These are phyloP conservation scores for Drosophila subsilvestris DNA, from an alignment of 2,888 invertebrate species.

Conservation along the genomic window DNA sequence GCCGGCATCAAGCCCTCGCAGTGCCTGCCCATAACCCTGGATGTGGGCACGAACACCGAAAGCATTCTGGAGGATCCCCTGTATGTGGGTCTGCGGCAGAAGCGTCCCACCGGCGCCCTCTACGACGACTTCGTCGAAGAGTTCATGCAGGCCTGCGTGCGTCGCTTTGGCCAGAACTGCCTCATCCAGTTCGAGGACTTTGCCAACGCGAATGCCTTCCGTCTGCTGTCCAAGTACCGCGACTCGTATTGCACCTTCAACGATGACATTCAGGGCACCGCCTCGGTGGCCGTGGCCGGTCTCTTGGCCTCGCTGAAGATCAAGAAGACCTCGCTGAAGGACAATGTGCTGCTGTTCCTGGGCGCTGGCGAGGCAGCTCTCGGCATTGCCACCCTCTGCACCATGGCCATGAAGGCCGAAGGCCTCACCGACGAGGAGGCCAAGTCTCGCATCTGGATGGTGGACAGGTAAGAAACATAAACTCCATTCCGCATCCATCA, in stretches of 20 bases:
- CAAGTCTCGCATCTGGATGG: slow-evolving; percentile 94
- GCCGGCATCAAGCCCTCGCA: slow-evolving; percentile 98
- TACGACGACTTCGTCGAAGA: slow-evolving; percentile 98
- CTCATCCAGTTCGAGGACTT: slow-evolving; percentile 99
- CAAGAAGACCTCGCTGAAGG: slow-evolving; percentile 91
- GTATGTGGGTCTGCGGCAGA: slow-evolving; percentile 96
- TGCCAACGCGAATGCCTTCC: slow-evolving; percentile 98
- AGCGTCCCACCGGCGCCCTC: slow-evolving; percentile 90
- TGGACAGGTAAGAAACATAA: slow-evolving; percentile 86
- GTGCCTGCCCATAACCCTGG: slow-evolving; percentile 95
- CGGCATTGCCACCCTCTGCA: slow-evolving; percentile 96
- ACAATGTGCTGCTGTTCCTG: slow-evolving; percentile 95
- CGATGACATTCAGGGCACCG: slow-evolving; percentile 99
- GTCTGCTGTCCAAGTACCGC: slow-evolving; percentile 95
- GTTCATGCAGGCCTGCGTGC: slow-evolving; percentile 96
- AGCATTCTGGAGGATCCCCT: slow-evolving; percentile 94
- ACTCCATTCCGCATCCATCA: no score
- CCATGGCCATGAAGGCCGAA: slow-evolving; percentile 96
- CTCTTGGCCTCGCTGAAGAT: slow-evolving; percentile 93
- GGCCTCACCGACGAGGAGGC: slow-evolving; percentile 92
- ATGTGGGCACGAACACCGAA: slow-evolving; percentile 96
- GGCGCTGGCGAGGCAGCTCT: slow-evolving; percentile 98
- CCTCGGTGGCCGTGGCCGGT: slow-evolving; percentile 97
- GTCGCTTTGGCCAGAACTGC: slow-evolving; percentile 92
- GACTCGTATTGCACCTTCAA: slow-evolving; percentile 97